Base-by-base conservation (phyloP, 2,797 vertebrate species). In the Fratercula arctica region DNA sequence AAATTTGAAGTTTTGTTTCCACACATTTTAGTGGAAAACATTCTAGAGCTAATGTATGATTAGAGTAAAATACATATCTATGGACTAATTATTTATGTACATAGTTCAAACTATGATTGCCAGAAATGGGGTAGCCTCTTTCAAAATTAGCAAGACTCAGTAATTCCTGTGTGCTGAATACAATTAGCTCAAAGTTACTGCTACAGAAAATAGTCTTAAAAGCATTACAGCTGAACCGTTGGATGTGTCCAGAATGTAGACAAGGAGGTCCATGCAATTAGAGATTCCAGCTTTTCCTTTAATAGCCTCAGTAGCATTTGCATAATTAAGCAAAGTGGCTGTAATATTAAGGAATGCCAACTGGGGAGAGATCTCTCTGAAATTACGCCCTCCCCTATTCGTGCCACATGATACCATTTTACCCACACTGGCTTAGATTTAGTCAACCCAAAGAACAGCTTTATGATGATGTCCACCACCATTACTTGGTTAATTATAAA, bases 321-420 rank as follows among this genome's bases (percentile, higher is more conserved):
- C 50, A 85, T 82, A 92, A 94, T 92, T 90, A 94, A 82, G 43
- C 70, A 82, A 87, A 79, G 46, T 35, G 16, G 14, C 57, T 93
- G 67, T 13, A 76, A 59, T 95, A 94, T 89, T 61, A 86, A 96
- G 67, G 17, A 89, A 82, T n/a, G 46, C 26, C 37, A 85, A 77
- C 77, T 66, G 45, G 41, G 81, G 78, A 90, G 78, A 23, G 29
- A 89, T 70, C 19, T 73, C 64, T 67, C 72, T 83, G 68, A 85
- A 95, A 87, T 75, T 63, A 76, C n/a, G 51, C 14, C n/a, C 13
- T 74, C 51, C 33, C 6, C 39, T 37, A 2, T 53, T 83, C 1
- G 2, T 85, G 74, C 64, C 73, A 35, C 60, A 24, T 12, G 8
- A 15, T n/a, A 50, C 33, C 4, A 0, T 79, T 93, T 50, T 29